Evolutionary conservation across 1,140 invertebrate genomes (phyloP), one percentile per base, ranked within the genome.

Genomic region (Orius laevigatus): DNA sequence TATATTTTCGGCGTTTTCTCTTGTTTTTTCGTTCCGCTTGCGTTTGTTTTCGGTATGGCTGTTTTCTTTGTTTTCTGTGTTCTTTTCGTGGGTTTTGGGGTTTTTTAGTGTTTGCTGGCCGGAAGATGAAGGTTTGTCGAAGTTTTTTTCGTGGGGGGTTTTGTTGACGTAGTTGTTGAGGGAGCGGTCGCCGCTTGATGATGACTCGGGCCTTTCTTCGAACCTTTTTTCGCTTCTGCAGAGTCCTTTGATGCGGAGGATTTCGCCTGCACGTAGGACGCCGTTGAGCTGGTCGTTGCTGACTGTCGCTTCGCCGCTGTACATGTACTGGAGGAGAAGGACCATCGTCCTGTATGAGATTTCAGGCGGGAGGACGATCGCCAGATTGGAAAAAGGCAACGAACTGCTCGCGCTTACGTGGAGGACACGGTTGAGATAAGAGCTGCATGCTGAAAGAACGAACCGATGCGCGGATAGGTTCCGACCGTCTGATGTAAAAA

Each of bases 381-480:
- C 75, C 11, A 84, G 62, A 55, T 76, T 70, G 16, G 75, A 70
- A 53, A 68, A 71, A 4, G 65, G 65, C 67, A 70, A 60, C 61
- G 66, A 66, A 60, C 70, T 65, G 72, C 64, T 68, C 63, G 71
- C 59, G 55, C 54, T 62, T 60, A 70, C 66, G 46, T 68, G 66
- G 47, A 72, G 66, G 48, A 70, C 63, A 56, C 72, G 70, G 56
- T 71, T 68, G 31, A 76, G 67, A 55, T 75, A 76, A 1, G 72
- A 68, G 19, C 70, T 72, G 65, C 84, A 87, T 14, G 85, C 81
- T 45, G 84, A 84, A 12, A 91, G 65, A 41, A 91, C 81, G 57
- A 89, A 83, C 57, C 84, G 80, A 69, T 90, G 87, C 5, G 84
- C 84, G 40, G 81, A 77, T 48, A 91, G 78, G 61, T 84, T 81